Conservation (phyloP, 2,888 invertebrate species). For the Caenorhabditis japonica region DNA sequence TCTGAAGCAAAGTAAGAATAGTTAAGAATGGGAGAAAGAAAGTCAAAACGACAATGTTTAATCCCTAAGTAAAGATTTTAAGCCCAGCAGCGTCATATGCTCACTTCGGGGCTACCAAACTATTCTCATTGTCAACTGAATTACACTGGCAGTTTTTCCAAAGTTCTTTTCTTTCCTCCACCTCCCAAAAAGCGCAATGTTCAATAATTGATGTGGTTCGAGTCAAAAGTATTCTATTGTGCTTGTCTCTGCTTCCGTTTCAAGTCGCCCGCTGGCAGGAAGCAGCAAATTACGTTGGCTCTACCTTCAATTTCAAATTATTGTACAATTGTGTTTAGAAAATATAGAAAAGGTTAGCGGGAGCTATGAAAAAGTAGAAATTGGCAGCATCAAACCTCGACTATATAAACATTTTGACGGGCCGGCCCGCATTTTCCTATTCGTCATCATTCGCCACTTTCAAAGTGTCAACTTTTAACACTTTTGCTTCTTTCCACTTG, state of each 20-base stretch:
- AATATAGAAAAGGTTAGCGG: conserved; percentile 1
- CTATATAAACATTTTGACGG: conserved; percentile 39
- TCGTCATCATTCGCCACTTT: conserved; percentile 32
- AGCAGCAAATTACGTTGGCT: conserved; percentile 33
- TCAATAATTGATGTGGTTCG: conserved; percentile 56
- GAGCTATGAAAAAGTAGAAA: conserved; percentile 16
- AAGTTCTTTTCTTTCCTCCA: conserved; percentile 45
- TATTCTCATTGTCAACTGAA: conserved; percentile 49
- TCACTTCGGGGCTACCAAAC: conserved; percentile 13
- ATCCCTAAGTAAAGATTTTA: conserved; percentile 48
- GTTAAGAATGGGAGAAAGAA: neutral
- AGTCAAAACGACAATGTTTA: conserved; percentile 8
- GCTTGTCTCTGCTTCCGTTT: conserved; percentile 25
- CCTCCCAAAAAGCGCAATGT: conserved; percentile 51
- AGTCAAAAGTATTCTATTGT: conserved; percentile 50
- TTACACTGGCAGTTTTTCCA: conserved; percentile 45
- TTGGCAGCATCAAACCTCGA: conserved; percentile 20
- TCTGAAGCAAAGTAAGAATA: no score
- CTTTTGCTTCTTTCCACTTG: neutral
- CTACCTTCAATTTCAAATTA: conserved; percentile 24
- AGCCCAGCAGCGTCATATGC: conserved; percentile 33
- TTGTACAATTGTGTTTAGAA: conserved; percentile 21
- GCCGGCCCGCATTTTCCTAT: conserved; percentile 10
- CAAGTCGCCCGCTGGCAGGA: conserved; percentile 26
- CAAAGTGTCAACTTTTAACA: conserved; percentile 28